A percentile compares a stretch with the other conserved stretches of the same genome.
Evolutionary conservation across 2,113 vertebrate species (phyloP).

Genomic region (Ptilorrhoa leucosticta): DNA sequence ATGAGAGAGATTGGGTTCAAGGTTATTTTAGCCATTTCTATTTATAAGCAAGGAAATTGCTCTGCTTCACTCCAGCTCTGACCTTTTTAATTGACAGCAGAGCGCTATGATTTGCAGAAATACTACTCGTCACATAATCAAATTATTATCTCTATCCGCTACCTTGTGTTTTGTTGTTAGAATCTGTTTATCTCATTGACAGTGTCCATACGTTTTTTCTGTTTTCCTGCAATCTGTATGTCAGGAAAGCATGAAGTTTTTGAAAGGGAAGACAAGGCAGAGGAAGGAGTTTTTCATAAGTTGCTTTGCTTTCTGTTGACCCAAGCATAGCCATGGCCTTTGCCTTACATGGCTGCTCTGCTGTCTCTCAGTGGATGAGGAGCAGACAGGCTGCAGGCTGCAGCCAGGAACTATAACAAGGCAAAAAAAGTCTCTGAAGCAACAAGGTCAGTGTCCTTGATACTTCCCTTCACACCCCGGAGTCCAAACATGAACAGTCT

Average conservation of each 20-base stretch:
- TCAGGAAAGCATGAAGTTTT: background rate
- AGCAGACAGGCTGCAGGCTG: background rate
- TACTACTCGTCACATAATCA: background rate
- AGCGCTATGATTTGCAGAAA: background rate
- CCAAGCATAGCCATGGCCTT: background rate
- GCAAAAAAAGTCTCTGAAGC: background rate
- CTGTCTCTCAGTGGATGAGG: background rate
- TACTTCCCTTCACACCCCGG: conserved; percentile 2
- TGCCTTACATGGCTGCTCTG: background rate
- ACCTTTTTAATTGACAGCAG: background rate
- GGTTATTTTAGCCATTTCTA: background rate
- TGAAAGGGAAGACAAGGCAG: background rate
- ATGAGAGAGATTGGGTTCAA: background rate
- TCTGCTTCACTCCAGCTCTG: background rate
- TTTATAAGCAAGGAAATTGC: background rate
- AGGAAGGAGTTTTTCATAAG: background rate
- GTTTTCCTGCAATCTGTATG: background rate
- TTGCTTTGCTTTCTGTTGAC: background rate
- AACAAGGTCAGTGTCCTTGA: background rate
- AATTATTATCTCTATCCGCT: background rate
- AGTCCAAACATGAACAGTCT: background rate
- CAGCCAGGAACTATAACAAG: background rate
- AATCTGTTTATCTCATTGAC: background rate
- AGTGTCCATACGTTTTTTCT: background rate
- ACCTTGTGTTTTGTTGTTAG: background rate